A percentile compares a stretch with the other conserved stretches of the same genome.
Conservation (phyloP, 2,888 invertebrate genomes). For the Pogonocherus hispidulus region DNA sequence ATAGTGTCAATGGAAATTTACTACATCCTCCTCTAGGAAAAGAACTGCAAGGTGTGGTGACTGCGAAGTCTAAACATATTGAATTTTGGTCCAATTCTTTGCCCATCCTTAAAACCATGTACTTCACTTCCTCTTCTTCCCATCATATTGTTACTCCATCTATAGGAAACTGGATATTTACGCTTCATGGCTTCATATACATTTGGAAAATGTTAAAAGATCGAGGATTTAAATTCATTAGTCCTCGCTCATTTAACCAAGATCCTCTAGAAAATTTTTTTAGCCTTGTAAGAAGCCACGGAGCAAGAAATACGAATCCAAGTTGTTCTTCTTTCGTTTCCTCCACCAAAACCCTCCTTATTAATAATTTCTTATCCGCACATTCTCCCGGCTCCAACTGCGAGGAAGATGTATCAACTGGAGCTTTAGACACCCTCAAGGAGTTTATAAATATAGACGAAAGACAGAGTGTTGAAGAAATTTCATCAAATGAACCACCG, state of each 20-base stretch:
- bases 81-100: not conserved
- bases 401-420: no score
- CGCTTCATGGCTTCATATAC: no score
- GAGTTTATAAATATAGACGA: no score
- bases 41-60: no score
- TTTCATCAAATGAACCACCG: no score
- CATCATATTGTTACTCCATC: no score
- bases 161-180: no score
- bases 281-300: not conserved
- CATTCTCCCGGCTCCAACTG: conserved; percentile 2
- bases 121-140: not conserved
- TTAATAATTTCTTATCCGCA: not conserved
- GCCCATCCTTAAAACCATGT: conserved; percentile 2
- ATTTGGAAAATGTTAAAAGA: conserved; percentile 5
- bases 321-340: conserved; percentile 4
- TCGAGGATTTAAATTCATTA: not conserved
- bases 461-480: no score
- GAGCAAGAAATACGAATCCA: conserved; percentile 8
- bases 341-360: not conserved
- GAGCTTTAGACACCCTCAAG: no score
- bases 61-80: not conserved
- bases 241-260: conserved; percentile 15
- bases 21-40: not conserved
- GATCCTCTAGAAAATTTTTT: conserved; percentile 22
- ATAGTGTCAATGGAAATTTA: conserved; percentile 5